A percentile compares a stretch with the other conserved stretches of the same genome.
Evolutionary conservation across 2,888 invertebrate species (phyloP).

Genomic region (Dichetophora obliterata): DNA sequence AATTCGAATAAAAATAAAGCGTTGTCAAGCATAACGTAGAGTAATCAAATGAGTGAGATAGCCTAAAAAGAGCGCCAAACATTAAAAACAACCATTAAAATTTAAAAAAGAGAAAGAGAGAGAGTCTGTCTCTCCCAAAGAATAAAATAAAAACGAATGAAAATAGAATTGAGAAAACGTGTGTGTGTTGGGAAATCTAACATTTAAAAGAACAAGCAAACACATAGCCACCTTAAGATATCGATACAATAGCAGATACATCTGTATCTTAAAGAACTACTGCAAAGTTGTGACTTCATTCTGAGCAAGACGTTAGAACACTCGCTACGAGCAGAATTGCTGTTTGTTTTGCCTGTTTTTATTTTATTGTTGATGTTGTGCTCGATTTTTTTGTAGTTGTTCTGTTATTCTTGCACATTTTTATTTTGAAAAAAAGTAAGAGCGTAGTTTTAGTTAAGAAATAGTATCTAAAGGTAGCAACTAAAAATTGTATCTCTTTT

Average conservation of each 20-base stretch:
- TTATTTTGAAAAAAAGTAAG: neutral
- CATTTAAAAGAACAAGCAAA: neutral
- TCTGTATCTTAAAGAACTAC: neutral
- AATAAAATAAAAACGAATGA: too few species aligned
- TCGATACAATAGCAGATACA: too few species aligned
- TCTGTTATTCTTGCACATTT: neutral
- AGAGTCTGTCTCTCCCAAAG: too few species aligned
- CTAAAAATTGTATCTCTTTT: neutral
- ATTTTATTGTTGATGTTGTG: neutral
- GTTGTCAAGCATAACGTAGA: too few species aligned
- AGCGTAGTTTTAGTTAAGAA: neutral
- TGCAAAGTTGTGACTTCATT: neutral
- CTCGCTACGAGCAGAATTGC: neutral
- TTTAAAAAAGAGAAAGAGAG: too few species aligned
- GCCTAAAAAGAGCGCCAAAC: too few species aligned
- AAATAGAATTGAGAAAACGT: neutral
- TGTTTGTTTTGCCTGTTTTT: neutral
- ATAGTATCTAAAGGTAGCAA: constrained; percentile 12
- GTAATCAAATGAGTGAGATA: too few species aligned
- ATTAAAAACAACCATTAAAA: too few species aligned
- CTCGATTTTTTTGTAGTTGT: neutral
- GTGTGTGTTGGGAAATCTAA: neutral
- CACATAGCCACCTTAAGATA: too few species aligned
- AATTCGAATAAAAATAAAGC: too few species aligned
- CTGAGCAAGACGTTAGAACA: too few species aligned